Conservation (phyloP, 1,140 invertebrate species). For the Apis florea region DNA sequence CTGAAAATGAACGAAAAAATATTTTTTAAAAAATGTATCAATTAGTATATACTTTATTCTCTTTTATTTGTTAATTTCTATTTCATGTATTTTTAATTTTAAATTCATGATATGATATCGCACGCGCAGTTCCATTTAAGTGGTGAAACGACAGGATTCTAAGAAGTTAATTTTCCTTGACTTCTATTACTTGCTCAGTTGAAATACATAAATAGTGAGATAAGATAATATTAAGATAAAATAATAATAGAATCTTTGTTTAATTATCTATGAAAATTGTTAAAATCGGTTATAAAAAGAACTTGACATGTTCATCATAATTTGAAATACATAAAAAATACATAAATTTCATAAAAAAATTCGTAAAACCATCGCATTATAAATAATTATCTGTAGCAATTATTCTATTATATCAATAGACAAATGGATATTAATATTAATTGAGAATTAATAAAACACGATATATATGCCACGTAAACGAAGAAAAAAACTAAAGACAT, state of each 20-base stretch:
- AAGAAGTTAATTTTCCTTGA: neutral
- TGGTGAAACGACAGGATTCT: neutral
- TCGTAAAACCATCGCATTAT: neutral
- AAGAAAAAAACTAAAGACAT: constrained; percentile 27
- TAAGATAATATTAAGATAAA: neutral
- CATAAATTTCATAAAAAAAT: neutral
- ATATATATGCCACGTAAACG: constrained; percentile 46
- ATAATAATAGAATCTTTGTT: neutral
- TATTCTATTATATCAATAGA: neutral
- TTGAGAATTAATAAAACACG: neutral
- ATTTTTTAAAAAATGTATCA: neutral
- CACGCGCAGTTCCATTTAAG: constrained; percentile 17
- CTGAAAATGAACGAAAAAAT: neutral
- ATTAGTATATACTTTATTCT: neutral
- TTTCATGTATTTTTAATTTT: neutral
- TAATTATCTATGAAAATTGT: neutral
- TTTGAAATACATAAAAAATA: neutral
- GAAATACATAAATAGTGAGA: constrained; percentile 10
- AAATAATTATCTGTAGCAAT: neutral
- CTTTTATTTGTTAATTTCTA: neutral
- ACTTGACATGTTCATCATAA: neutral
- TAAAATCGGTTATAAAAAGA: neutral
- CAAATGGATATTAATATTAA: neutral
- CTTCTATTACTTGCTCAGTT: neutral
- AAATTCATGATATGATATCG: neutral